phyloP scores from a whole-genome alignment of 1,140 invertebrate species.

The Drosophila eugracilis region DNA sequence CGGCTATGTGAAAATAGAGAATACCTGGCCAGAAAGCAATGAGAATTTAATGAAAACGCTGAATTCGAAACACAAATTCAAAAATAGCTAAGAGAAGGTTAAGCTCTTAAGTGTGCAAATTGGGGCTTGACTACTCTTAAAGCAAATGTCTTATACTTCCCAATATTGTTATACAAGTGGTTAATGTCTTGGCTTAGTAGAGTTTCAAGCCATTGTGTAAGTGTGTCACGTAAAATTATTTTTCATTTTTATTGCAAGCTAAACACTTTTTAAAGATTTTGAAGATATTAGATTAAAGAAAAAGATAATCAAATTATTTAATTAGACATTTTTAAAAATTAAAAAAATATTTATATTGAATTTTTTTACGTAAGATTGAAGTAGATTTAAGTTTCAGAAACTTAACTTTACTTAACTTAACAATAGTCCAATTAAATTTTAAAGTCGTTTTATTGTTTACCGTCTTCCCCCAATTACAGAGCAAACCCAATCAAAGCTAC shows the following conservation, averaged over 20 bases:
- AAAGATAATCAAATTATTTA: too few species aligned
- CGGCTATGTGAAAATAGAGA: not conserved
- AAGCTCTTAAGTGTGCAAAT: not conserved
- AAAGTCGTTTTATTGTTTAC: not conserved
- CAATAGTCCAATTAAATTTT: too few species aligned
- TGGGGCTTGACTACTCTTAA: not conserved
- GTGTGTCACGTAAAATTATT: not conserved
- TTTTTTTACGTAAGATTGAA: too few species aligned
- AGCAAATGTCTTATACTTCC: conserved; percentile 1
- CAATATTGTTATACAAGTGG: conserved; percentile 9
- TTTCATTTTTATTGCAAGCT: too few species aligned
- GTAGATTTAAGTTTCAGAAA: too few species aligned
- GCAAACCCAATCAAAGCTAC: conserved; percentile 4
- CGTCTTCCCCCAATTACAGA: not conserved
- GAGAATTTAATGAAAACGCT: not conserved
- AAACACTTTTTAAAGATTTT: not conserved
- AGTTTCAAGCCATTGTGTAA: not conserved
- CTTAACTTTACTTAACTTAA: too few species aligned
- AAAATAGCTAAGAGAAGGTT: not conserved
- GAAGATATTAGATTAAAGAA: too few species aligned
- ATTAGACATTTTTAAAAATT: too few species aligned
- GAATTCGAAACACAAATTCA: not conserved
- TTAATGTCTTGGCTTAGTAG: not conserved
- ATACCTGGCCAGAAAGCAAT: not conserved
- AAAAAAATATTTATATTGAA: too few species aligned